These are phyloP conservation scores for Streblospio benedicti DNA, from an alignment of 1,140 invertebrate genomes.

Conservation along the genomic window DNA sequence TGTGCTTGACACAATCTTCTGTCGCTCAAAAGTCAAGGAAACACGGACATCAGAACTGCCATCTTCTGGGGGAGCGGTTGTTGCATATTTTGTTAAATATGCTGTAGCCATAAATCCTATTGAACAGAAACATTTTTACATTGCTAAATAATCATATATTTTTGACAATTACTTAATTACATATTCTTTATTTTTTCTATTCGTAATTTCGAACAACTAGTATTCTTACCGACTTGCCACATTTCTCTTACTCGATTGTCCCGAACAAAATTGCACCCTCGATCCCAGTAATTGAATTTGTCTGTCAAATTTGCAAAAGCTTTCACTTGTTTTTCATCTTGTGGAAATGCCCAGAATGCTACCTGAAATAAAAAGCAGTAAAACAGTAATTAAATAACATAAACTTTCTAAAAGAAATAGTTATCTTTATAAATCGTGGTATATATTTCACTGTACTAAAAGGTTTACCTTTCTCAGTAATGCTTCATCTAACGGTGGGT, in stretches of 20 bases:
- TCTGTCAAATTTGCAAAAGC: constrained; percentile 9
- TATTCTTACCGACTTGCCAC: constrained; percentile 18
- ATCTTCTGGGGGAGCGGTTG: too few species aligned
- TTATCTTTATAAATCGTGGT: not conserved
- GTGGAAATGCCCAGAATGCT: constrained; percentile 12
- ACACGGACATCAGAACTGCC: constrained; percentile 10
- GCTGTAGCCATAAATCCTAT: constrained; percentile 17
- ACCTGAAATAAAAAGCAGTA: constrained; percentile 6
- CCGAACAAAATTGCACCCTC: constrained; percentile 1
- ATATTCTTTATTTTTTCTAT: too few species aligned
- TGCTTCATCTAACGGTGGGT: constrained; percentile 12
- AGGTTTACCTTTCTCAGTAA: constrained; percentile 10
- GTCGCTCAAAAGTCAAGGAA: constrained; percentile 12
- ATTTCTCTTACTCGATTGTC: constrained; percentile 9
- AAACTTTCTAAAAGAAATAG: not conserved
- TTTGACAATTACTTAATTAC: too few species aligned
- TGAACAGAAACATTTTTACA: not conserved
- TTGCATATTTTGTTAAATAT: constrained; percentile 3
- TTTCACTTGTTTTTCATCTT: constrained; percentile 4
- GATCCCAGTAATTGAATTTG: not conserved
- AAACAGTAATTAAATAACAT: not conserved
- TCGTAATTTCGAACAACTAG: too few species aligned
- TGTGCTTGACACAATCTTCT: constrained; percentile 11
- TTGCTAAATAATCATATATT: not conserved
- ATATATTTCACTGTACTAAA: not conserved